Percentiles rank a stretch among this genome's conserved stretches.
Evolutionary conservation across 2,113 vertebrate species (phyloP).

Genomic region (Labeo rohita): DNA sequence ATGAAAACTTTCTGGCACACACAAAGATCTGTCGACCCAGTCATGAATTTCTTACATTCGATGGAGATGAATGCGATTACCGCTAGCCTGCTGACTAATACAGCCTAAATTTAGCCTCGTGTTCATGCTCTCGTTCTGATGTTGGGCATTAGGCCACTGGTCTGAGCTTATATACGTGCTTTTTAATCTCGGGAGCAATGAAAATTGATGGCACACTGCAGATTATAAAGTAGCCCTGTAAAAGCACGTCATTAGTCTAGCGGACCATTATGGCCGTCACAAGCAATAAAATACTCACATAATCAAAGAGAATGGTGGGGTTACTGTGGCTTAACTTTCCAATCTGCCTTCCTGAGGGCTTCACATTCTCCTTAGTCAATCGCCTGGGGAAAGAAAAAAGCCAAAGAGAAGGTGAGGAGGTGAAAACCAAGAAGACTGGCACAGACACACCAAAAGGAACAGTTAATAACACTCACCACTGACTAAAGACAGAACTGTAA

Average conservation of each 20-base stretch:
- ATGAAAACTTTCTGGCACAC: slow-evolving; percentile 13
- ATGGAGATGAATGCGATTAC: slow-evolving; percentile 8
- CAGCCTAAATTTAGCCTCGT: slow-evolving; percentile 30
- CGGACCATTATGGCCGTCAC: slow-evolving; percentile 46
- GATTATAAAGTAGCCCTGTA: slow-evolving; percentile 48
- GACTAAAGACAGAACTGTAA: not conserved
- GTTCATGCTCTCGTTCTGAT: not conserved
- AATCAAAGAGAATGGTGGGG: slow-evolving; percentile 99
- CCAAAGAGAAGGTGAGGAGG: not conserved
- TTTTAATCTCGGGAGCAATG: slow-evolving; percentile 37
- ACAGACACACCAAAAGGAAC: not conserved
- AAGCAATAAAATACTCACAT: slow-evolving; percentile 81
- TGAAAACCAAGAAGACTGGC: not conserved
- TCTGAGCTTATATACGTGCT: slow-evolving; percentile 24
- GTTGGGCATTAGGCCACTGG: not conserved
- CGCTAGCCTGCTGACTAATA: not conserved
- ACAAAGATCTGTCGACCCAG: not conserved
- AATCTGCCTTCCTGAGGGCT: slow-evolving; percentile 98
- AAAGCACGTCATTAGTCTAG: slow-evolving; percentile 43
- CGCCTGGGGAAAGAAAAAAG: slow-evolving; percentile 78
- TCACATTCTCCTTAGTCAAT: slow-evolving; percentile 98
- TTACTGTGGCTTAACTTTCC: slow-evolving; percentile 99
- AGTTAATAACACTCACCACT: not conserved
- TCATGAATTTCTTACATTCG: not conserved
- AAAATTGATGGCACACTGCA: slow-evolving; percentile 43